A percentile compares a stretch with the other conserved stretches of the same genome.
Conservation (phyloP, 1,140 invertebrate species). For the Hycleus cichorii region DNA sequence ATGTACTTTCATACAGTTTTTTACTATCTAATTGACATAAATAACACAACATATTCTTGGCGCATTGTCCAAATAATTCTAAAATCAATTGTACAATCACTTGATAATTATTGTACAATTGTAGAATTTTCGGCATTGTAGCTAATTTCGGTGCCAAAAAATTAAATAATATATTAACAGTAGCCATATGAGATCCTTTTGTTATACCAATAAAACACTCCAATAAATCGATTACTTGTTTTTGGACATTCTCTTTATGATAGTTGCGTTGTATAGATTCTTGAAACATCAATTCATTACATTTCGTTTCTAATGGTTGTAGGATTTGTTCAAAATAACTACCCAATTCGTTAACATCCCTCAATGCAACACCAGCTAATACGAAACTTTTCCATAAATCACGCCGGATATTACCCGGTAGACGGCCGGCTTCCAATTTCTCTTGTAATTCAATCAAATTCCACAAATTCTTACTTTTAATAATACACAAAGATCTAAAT, state of each 20-base stretch:
- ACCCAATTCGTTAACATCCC: constrained; percentile 26
- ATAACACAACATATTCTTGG: constrained; percentile 60
- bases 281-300: constrained; percentile 49
- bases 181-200: constrained; percentile 50
- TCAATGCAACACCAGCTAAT: constrained; percentile 43
- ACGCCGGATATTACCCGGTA: constrained; percentile 46
- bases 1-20: constrained; percentile 55
- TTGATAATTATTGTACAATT: constrained; percentile 74
- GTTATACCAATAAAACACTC: constrained; percentile 61
- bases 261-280: constrained; percentile 51
- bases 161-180: constrained; percentile 54
- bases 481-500: constrained; percentile 35
- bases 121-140: constrained; percentile 59
- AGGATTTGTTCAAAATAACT: constrained; percentile 53
- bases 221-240: constrained; percentile 55
- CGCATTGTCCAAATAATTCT: constrained; percentile 66
- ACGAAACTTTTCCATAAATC: constrained; percentile 49
- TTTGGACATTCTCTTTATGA: constrained; percentile 51
- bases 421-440: constrained; percentile 36
- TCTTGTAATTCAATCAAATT: constrained; percentile 40
- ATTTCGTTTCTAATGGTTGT: constrained; percentile 52
- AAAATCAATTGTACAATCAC: constrained; percentile 71
- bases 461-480: constrained; percentile 43
- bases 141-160: constrained; percentile 57
- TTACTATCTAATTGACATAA: constrained; percentile 52